Percentiles rank a stretch among this genome's conserved stretches.
phyloP scores from a whole-genome alignment of 2,797 vertebrate species.

The Hipposideros larvatus region DNA sequence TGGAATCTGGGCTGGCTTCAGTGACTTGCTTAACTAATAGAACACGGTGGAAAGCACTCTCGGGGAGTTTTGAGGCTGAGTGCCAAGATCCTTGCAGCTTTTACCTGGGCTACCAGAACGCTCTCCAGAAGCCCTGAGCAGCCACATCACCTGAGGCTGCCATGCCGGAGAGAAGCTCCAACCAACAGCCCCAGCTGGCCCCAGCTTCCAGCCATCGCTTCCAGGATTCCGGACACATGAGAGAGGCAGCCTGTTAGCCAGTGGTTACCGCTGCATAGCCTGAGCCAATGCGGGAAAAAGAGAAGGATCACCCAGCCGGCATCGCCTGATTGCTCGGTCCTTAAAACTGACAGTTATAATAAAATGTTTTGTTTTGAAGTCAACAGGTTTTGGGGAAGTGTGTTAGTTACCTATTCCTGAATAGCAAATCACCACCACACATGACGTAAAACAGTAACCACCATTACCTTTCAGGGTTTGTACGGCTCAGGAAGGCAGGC shows the following conservation, averaged over 20 bases:
- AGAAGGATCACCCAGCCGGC: neutral
- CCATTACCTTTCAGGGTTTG: neutral
- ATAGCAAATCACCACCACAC: neutral
- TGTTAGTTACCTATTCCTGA: neutral
- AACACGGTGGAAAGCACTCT: neutral
- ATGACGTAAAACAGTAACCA: neutral
- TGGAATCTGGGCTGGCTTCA: neutral
- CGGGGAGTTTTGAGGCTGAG: neutral
- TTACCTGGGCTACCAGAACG: neutral
- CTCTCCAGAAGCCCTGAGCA: neutral
- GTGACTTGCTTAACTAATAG: neutral
- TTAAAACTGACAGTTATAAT: neutral
- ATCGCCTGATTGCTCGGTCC: neutral
- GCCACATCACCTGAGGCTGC: neutral
- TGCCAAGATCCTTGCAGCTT: neutral
- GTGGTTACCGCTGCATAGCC: neutral
- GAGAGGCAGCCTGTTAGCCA: neutral
- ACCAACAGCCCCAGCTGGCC: neutral
- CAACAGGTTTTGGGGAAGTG: neutral
- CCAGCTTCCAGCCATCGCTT: neutral
- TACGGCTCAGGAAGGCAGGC: neutral
- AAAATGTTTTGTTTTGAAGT: neutral
- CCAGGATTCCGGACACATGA: neutral
- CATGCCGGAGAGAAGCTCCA: neutral
- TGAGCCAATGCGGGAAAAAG: accelerated